These are phyloP conservation scores for Platypus cylindrus DNA, from an alignment of 2,888 invertebrate species.

Conservation along the genomic window DNA sequence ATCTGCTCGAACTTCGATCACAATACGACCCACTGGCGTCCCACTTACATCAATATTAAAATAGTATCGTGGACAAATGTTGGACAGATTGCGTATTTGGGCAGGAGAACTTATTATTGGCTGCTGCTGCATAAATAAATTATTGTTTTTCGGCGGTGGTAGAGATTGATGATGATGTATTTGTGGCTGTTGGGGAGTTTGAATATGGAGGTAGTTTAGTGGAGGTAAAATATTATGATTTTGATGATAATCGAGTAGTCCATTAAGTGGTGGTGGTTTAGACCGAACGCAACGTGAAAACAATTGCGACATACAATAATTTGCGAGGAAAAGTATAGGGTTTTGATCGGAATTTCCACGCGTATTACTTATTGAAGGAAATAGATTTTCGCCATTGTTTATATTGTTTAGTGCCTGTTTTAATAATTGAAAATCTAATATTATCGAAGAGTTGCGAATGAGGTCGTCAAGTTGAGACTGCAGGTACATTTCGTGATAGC, in stretches of 20 bases:
- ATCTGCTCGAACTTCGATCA: conserved; percentile 65
- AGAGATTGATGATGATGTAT: conserved; percentile 25
- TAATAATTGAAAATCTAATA: conserved; percentile 54
- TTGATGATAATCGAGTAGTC: conserved; percentile 34
- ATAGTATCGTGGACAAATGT: conserved; percentile 57
- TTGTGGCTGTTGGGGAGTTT: conserved; percentile 21
- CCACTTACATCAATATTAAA: conserved; percentile 67
- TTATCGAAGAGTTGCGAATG: conserved; percentile 47
- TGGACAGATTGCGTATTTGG: conserved; percentile 44
- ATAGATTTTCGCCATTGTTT: conserved; percentile 43
- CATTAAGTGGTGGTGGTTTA: conserved; percentile 40
- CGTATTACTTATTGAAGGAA: conserved; percentile 30
- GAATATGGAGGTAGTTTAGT: conserved; percentile 27
- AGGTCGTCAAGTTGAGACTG: conserved; percentile 60
- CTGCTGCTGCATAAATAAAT: conserved; percentile 30
- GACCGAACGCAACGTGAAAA: conserved; percentile 52
- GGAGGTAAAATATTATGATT: conserved; percentile 31
- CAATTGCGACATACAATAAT: conserved; percentile 63
- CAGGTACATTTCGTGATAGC: conserved; percentile 58
- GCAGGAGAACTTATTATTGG: conserved; percentile 39
- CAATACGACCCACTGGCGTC: conserved; percentile 53
- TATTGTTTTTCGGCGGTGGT: conserved; percentile 31
- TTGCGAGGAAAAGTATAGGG: conserved; percentile 58
- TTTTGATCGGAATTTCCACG: conserved; percentile 41
- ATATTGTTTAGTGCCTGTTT: conserved; percentile 53